Evolutionary conservation across 2,888 invertebrate genomes (phyloP).

Genomic region (Rambutsinella grinnellia): DNA sequence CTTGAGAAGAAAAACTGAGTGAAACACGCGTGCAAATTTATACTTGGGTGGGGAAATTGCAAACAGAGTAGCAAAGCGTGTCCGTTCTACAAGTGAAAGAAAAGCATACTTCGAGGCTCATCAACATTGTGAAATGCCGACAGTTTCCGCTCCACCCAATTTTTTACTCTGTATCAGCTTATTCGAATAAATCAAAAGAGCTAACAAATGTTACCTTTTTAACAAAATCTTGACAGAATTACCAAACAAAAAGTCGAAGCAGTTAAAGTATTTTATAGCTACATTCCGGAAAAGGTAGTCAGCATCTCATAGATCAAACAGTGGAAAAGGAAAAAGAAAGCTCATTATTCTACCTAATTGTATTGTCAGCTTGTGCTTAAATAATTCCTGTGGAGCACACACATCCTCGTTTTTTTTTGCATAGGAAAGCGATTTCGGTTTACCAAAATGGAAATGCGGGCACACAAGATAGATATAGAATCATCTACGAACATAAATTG

Average conservation of each 20-base stretch:
- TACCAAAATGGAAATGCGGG: slow-evolving; percentile 20
- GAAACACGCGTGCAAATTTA: neutral
- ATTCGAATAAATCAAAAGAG: too few species aligned
- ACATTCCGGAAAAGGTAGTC: slow-evolving; percentile 2
- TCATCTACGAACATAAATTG: neutral
- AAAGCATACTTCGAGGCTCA: neutral
- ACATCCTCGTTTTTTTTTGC: too few species aligned
- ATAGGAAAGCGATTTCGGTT: neutral
- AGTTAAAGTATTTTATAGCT: too few species aligned
- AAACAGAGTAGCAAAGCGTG: neutral
- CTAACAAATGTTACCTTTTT: too few species aligned
- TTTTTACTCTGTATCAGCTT: too few species aligned
- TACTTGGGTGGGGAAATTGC: neutral
- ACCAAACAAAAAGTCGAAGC: too few species aligned
- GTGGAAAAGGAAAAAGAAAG: slow-evolving; percentile 13
- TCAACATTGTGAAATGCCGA: neutral
- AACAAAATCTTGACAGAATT: too few species aligned
- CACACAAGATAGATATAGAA: slow-evolving; percentile 6
- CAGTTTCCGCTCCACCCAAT: neutral
- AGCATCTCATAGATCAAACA: slow-evolving; percentile 6
- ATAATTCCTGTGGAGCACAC: too few species aligned
- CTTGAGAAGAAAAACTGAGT: neutral
- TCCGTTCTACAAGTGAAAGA: too few species aligned
- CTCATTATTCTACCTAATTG: slow-evolving; percentile 38
- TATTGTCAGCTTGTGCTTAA: slow-evolving; percentile 23